phyloP scores from a whole-genome alignment of 2,888 invertebrate species.

The Heliothis peltigera region DNA sequence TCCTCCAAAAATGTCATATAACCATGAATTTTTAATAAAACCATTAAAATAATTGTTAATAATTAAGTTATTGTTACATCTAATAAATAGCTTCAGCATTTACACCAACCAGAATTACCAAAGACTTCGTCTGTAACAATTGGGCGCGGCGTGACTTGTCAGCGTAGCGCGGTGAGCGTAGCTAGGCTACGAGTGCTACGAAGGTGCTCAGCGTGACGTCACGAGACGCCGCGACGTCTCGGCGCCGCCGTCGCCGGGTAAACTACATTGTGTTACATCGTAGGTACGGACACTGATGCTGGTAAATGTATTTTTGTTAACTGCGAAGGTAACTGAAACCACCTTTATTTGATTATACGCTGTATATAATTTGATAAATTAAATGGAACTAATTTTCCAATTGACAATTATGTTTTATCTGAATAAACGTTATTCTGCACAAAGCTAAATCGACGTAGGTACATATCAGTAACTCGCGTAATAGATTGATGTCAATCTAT shows the following conservation, averaged over 20 bases:
- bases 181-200: slow-evolving; percentile 23
- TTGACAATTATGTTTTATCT: too few relatives aligned
- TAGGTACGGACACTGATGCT: slow-evolving; percentile 10
- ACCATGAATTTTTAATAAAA: neutral
- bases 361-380: too few relatives aligned
- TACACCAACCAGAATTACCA: slow-evolving; percentile 1
- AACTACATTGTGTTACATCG: slow-evolving; percentile 9
- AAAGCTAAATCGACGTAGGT: neutral
- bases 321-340: neutral
- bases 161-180: slow-evolving; percentile 12
- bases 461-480: slow-evolving; percentile 11
- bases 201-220: slow-evolving; percentile 51
- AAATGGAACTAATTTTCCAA: neutral
- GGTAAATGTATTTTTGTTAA: neutral
- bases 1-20: neutral
- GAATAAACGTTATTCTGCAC: neutral
- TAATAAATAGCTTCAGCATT: neutral
- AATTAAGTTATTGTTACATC: neutral
- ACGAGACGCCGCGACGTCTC: slow-evolving; percentile 67
- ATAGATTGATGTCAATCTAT: slow-evolving; percentile 26
- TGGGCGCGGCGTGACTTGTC: slow-evolving; percentile 15
- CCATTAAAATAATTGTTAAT: neutral
- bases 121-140: neutral
- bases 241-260: slow-evolving; percentile 55
- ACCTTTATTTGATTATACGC: too few relatives aligned